Evolutionary conservation across 2,113 vertebrate genomes (phyloP).

Genomic region (Larimichthys crocea): DNA sequence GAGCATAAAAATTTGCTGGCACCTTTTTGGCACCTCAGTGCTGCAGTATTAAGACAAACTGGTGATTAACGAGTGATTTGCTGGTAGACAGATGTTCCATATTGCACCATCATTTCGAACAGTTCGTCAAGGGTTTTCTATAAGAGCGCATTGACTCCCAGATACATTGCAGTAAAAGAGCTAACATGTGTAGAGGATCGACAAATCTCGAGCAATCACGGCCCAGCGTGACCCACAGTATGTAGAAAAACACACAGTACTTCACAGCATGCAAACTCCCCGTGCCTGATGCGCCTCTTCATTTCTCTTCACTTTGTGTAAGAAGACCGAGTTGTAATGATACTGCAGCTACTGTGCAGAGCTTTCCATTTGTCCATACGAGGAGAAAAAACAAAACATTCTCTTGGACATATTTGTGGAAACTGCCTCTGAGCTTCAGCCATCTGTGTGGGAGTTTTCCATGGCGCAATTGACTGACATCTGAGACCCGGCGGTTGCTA

Average conservation of each 20-base stretch:
- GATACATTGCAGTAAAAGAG: slow-evolving; percentile 32
- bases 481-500: neutral
- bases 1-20: slow-evolving; percentile 67
- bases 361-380: neutral
- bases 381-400: neutral
- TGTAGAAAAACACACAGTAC: neutral
- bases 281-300: neutral
- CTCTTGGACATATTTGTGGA: neutral
- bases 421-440: neutral
- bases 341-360: neutral
- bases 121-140: slow-evolving; percentile 58
- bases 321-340: neutral
- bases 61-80: slow-evolving; percentile 78
- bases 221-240: neutral
- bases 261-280: neutral
- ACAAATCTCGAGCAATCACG: neutral
- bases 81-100: slow-evolving; percentile 70
- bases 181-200: slow-evolving; percentile 16
- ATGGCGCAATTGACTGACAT: neutral
- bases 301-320: neutral
- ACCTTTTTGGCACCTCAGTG: slow-evolving; percentile 51
- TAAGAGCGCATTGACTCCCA: slow-evolving; percentile 5
- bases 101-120: slow-evolving; percentile 45
- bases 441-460: neutral
- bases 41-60: slow-evolving; percentile 68